Conservation (phyloP, 2,113 vertebrate species). For the Leptobrachium ailaonicum region DNA sequence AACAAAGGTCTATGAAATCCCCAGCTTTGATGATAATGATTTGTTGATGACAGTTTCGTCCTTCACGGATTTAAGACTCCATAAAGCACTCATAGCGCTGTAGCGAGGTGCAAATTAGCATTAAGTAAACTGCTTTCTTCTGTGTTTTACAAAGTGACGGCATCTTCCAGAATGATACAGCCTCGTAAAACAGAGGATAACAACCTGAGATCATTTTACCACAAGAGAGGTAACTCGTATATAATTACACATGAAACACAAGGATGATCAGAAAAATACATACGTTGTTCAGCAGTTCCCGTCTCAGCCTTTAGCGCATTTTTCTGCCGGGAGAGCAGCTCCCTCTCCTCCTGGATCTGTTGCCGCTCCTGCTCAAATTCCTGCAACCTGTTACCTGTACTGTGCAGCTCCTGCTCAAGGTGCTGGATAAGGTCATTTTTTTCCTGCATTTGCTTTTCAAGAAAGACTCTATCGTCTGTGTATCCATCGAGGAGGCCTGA, state of each 20-base stretch:
- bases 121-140: neutral
- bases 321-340: slow-evolving; percentile 86
- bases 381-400: slow-evolving; percentile 81
- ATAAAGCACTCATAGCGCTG: too few species aligned
- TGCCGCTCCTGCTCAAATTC: slow-evolving; percentile 88
- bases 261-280: slow-evolving; percentile 63
- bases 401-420: slow-evolving; percentile 74
- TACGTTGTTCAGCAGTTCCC: slow-evolving; percentile 85
- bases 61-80: neutral
- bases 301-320: slow-evolving; percentile 83
- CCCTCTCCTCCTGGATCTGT: slow-evolving; percentile 81
- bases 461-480: slow-evolving; percentile 80
- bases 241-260: slow-evolving; percentile 30
- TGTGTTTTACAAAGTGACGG: neutral
- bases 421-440: slow-evolving; percentile 71
- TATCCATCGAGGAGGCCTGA: slow-evolving; percentile 91
- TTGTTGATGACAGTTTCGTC: neutral
- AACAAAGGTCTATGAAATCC: neutral
- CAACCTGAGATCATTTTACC: neutral
- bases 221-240: neutral
- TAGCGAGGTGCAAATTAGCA: neutral
- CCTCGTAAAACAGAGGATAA: too few species aligned
- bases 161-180: too few species aligned
- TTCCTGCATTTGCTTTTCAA: slow-evolving; percentile 84
- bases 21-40: neutral